Evolutionary conservation across 1,140 invertebrate genomes (phyloP), one percentile per base, ranked within the genome.

Genomic region (Melitaea cinxia): DNA sequence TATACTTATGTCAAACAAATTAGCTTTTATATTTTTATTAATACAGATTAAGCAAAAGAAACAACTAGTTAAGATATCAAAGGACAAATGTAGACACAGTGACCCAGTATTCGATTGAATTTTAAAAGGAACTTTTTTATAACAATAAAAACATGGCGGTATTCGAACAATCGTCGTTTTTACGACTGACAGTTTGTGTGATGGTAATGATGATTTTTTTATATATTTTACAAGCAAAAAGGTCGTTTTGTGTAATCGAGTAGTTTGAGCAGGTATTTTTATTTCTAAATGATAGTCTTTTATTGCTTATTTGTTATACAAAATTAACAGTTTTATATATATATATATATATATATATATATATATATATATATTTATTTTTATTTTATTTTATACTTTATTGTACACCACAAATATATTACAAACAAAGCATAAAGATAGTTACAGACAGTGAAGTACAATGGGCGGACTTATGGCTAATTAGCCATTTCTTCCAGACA

Each of bases 51-150:
- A 37, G 5, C 19, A 28, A 17, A 15, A 55, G 23, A 9, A 7
- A 57, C 12, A 57, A 4, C 19, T 57, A 57, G 54, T 42, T n/a
- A 39, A 57, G 2, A 42, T 26, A n/a, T 52, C 64, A 82, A 83
- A 85, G 78, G 80, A 84, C 78, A 74, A 65, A 77, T 67, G 67
- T 28, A 65, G 61, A 73, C 77, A 80, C 71, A 77, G 65, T 86
- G 83, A 86, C 83, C 83, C 61, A 84, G 60, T 75, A 73, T 68
- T 80, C 17, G 21, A 49, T 47, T 15, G 52, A 54, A 56, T 53
- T 61, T 71, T 76, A 77, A 81, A 81, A 77, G 76, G 63, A 61
- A 49, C 56, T 73, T 82, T 82, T 85, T 80, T 73, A 71, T 70
- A 65, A 63, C 71, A 75, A 82, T 76, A 83, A 82, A 69, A 77